Conservation (phyloP, 1,140 invertebrate genomes). For the Acyrthosiphon pisum region DNA sequence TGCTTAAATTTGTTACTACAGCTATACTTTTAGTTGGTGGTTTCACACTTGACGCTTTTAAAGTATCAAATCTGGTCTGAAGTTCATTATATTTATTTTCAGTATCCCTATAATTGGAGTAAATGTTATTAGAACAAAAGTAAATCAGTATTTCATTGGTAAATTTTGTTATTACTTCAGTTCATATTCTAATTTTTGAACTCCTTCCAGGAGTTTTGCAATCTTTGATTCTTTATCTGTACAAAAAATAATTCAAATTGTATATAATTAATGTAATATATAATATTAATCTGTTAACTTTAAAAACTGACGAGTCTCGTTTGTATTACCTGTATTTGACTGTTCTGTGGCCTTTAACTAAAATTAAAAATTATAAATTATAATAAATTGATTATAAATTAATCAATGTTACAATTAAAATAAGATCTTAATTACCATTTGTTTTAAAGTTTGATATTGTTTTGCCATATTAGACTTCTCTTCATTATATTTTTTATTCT, state of each 20-base stretch:
- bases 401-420: not conserved
- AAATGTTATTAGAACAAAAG: not conserved
- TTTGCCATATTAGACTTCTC: conserved; percentile 14
- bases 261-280: not conserved
- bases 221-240: conserved; percentile 5
- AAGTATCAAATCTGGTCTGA: not conserved
- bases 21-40: conserved; percentile 5
- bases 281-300: conserved; percentile 18
- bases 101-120: not conserved
- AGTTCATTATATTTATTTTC: not conserved
- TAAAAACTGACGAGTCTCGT: not conserved
- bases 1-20: conserved; percentile 32
- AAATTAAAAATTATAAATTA: not conserved
- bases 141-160: not conserved
- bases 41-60: not conserved
- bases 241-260: not conserved
- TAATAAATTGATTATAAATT: too few relatives aligned
- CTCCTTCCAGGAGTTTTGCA: not conserved
- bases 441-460: not conserved
- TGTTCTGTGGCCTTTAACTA: not conserved
- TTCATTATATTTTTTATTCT: conserved; percentile 22
- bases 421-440: not conserved
- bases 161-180: conserved; percentile 25
- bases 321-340: not conserved
- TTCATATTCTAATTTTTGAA: conserved; percentile 19